These are phyloP conservation scores for Chascanopsetta lugubris DNA, from an alignment of 2,113 vertebrate species.

Conservation along the genomic window DNA sequence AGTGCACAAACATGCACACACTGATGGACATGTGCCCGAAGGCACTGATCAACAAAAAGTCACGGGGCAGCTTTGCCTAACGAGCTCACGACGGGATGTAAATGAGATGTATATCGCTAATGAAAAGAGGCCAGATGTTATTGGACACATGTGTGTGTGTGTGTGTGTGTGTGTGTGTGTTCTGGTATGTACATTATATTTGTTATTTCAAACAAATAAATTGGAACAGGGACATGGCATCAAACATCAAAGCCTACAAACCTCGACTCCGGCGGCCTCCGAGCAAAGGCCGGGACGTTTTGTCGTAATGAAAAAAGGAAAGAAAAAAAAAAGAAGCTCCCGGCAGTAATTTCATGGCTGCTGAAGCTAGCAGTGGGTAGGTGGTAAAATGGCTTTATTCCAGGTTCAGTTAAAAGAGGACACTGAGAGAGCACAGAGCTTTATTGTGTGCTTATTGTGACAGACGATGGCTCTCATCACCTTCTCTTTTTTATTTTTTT, in stretches of 20 bases:
- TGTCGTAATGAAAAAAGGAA: constrained; percentile 64
- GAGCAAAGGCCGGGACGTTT: constrained; percentile 69
- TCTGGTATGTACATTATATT: constrained; percentile 32
- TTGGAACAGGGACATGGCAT: constrained; percentile 45
- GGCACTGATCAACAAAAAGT: constrained; percentile 14
- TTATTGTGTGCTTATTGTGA: constrained; percentile 74
- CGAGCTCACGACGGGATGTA: constrained; percentile 22
- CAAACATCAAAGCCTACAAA: constrained; percentile 70
- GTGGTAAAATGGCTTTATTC: constrained; percentile 77
- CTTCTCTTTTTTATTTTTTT: constrained; percentile 35
- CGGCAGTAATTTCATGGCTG: constrained; percentile 81
- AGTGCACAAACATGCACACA: constrained; percentile 11
- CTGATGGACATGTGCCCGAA: not conserved
- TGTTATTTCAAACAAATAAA: constrained; percentile 62
- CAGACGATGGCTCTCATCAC: constrained; percentile 60
- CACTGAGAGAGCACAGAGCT: constrained; percentile 58
- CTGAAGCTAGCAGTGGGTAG: constrained; percentile 66
- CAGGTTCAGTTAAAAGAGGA: constrained; percentile 74
- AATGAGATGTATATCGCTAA: not conserved
- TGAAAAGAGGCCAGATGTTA: constrained; percentile 18
- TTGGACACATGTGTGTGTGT: constrained; percentile 29
- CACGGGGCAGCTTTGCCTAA: constrained; percentile 20
- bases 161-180: too few species aligned
- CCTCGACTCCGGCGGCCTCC: constrained; percentile 40
- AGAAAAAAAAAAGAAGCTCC: constrained; percentile 62